Percentiles rank a stretch among this genome's conserved stretches.
Evolutionary conservation across 2,797 vertebrate species (phyloP).

Genomic region (Columba guinea): DNA sequence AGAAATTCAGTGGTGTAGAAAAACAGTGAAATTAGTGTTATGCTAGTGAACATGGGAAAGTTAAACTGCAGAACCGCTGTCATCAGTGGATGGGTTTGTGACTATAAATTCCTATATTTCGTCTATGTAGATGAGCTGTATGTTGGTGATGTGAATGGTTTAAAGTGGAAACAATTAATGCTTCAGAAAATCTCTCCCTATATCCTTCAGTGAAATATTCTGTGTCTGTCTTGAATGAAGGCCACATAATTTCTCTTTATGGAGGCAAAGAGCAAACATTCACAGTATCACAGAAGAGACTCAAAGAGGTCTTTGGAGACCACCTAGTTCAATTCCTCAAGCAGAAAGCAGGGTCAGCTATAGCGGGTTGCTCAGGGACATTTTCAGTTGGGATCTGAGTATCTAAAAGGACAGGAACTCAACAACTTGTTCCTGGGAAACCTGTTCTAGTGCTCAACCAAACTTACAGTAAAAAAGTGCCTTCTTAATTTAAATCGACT

Average conservation of each 20-base stretch:
- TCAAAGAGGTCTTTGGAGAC: background rate
- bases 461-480: background rate
- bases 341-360: background rate
- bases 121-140: background rate
- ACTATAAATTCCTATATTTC: background rate
- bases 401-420: background rate
- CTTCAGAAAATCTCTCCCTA: background rate
- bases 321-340: background rate
- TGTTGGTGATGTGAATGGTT: background rate
- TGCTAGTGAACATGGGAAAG: background rate
- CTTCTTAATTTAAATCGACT: background rate
- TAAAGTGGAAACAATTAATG: background rate
- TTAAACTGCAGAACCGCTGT: background rate
- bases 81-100: background rate
- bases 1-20: background rate
- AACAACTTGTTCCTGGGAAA: background rate
- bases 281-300: background rate
- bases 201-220: background rate
- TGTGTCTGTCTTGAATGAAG: background rate
- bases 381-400: rapidly evolving
- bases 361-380: background rate
- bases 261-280: background rate
- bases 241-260: background rate
- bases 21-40: background rate
- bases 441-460: background rate